These are phyloP conservation scores for Ptychodera flava DNA, from an alignment of 35 echinoderm and acorn worm species.

Conservation along the genomic window DNA sequence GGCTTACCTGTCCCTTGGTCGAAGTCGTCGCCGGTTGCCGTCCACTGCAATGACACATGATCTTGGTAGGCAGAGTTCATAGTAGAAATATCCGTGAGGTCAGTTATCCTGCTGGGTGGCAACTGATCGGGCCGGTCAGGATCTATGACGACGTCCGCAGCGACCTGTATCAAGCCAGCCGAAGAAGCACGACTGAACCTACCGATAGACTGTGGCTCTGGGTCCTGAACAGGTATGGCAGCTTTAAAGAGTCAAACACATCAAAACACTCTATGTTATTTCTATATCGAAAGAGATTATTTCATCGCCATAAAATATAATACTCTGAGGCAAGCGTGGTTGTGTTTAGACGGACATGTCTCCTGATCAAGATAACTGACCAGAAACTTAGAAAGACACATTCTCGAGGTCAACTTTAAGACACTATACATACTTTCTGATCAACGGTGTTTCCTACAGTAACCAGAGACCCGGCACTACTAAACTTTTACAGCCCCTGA, in stretches of 20 bases:
- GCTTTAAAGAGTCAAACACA: background rate
- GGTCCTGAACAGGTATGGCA: background rate
- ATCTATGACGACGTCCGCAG: background rate
- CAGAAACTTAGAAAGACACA: too few relatives aligned
- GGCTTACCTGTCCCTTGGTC: conserved; percentile 52
- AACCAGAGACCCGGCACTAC: too few relatives aligned
- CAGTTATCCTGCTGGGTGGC: background rate
- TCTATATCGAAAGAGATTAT: too few relatives aligned
- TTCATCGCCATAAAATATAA: too few relatives aligned
- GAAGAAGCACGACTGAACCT: background rate
- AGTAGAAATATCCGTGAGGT: background rate
- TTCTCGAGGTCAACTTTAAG: too few relatives aligned
- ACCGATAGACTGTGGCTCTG: background rate
- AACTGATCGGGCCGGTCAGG: background rate
- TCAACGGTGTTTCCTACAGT: too few relatives aligned
- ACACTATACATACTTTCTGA: too few relatives aligned
- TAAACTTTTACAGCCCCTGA: too few relatives aligned
- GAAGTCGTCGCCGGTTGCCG: conserved; percentile 45
- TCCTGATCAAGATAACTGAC: too few relatives aligned
- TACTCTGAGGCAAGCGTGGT: too few relatives aligned
- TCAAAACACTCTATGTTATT: too few relatives aligned
- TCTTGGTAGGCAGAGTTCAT: background rate
- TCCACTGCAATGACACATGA: conserved; percentile 41
- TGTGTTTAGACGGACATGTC: too few relatives aligned
- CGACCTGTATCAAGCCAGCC: background rate